Evolutionary conservation across 2,797 vertebrate species (phyloP).

Genomic region (Chaetophractus vellerosus): DNA sequence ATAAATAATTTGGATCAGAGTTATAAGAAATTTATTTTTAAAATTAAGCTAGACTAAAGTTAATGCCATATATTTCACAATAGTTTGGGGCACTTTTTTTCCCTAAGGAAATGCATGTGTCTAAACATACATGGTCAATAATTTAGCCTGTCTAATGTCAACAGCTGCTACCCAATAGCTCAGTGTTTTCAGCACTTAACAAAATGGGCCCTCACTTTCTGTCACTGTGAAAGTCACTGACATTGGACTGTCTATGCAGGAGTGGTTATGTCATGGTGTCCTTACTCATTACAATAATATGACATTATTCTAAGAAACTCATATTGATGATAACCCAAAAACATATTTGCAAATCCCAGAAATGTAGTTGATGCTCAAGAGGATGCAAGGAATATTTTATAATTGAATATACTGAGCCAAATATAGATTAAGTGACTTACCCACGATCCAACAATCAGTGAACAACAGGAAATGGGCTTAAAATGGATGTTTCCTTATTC

Average conservation of each 20-base stretch:
- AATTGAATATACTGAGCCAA: not conserved
- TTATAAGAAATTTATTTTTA: not conserved
- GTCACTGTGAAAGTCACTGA: not conserved
- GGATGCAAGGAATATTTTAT: not conserved
- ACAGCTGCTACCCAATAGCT: not conserved
- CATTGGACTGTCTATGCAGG: not conserved
- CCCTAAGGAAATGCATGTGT: not conserved
- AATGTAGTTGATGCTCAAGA: not conserved
- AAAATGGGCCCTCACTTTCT: not conserved
- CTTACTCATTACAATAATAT: not conserved
- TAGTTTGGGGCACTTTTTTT: not conserved
- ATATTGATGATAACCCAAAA: not conserved
- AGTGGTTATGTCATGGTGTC: not conserved
- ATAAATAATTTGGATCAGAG: not conserved
- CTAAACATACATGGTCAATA: not conserved
- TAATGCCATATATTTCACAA: not conserved
- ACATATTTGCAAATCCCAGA: not conserved
- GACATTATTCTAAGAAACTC: not conserved
- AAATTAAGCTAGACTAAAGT: slow-evolving; percentile 3
- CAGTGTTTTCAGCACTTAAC: not conserved
- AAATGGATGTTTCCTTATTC: not conserved
- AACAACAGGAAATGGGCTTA: slow-evolving; percentile 40
- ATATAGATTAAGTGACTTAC: not conserved
- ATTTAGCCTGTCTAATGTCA: not conserved
- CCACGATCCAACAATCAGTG: not conserved